These are phyloP conservation scores for Rhinophrynus dorsalis DNA, from an alignment of 2,797 vertebrate genomes.

Conservation along the genomic window DNA sequence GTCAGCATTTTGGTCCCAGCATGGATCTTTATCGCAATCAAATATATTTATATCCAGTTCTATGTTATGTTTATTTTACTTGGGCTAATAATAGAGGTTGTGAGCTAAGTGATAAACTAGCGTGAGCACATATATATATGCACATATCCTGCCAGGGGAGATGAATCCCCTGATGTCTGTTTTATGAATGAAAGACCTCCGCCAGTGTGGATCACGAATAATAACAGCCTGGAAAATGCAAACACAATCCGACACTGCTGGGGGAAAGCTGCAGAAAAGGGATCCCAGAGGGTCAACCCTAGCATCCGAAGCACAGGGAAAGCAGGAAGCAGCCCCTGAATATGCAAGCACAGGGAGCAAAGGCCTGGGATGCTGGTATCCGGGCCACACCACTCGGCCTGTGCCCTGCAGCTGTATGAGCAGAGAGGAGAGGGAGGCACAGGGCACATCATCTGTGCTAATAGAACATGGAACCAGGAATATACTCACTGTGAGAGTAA, in stretches of 20 bases:
- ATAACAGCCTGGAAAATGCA: slow-evolving; percentile 48
- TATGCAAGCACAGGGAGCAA: slow-evolving; percentile 49
- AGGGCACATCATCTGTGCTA: background rate
- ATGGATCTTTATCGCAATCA: too few species aligned
- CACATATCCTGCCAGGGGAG: slow-evolving; percentile 44
- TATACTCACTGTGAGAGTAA: background rate
- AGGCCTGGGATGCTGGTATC: slow-evolving; percentile 28
- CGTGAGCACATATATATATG: slow-evolving; percentile 40
- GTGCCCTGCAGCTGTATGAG: slow-evolving; percentile 41
- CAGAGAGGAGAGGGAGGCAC: background rate
- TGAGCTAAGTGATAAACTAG: slow-evolving; percentile 41
- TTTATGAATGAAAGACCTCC: slow-evolving; percentile 50
- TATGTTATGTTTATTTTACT: slow-evolving; percentile 39
- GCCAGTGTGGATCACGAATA: slow-evolving; percentile 46
- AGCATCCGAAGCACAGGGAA: slow-evolving; percentile 46
- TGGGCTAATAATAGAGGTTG: slow-evolving; percentile 44
- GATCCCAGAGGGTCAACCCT: slow-evolving; percentile 44
- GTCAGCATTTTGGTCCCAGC: too few species aligned
- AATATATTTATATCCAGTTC: background rate
- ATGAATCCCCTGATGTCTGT: slow-evolving; percentile 40
- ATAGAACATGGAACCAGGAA: background rate
- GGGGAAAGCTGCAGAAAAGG: slow-evolving; percentile 42
- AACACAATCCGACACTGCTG: slow-evolving; percentile 49
- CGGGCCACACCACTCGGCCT: slow-evolving; percentile 27
- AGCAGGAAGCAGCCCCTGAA: slow-evolving; percentile 48